A percentile compares a stretch with the other conserved stretches of the same genome.
Conservation (phyloP, 2,888 invertebrate species). For the Smittia aterrima region DNA sequence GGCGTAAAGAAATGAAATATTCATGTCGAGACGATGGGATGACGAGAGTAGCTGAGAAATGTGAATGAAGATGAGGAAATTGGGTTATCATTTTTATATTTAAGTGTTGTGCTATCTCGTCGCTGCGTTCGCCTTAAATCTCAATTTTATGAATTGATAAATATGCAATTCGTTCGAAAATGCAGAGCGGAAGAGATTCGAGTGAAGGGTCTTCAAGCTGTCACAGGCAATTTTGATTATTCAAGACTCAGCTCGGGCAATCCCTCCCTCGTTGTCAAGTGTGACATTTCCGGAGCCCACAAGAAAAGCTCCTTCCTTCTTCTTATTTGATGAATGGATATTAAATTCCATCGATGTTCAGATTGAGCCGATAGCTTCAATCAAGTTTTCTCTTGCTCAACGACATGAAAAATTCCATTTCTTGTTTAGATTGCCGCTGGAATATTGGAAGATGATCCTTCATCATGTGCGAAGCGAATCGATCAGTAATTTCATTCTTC, state of each 20-base stretch:
- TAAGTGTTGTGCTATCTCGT: slow-evolving; percentile 6
- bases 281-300: not conserved
- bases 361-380: slow-evolving; percentile 3
- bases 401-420: not conserved
- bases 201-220: too few species aligned
- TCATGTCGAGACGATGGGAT: slow-evolving; percentile 7
- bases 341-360: not conserved
- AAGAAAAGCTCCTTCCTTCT: not conserved
- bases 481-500: slow-evolving; percentile 11
- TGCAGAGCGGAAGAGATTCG: too few species aligned
- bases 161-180: slow-evolving; percentile 17
- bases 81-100: slow-evolving; percentile 25
- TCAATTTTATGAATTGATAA: slow-evolving; percentile 18
- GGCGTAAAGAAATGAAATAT: not conserved
- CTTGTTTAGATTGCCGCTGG: not conserved
- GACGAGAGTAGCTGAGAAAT: not conserved
- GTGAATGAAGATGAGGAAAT: not conserved
- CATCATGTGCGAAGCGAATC: not conserved
- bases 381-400: not conserved
- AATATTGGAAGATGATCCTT: not conserved
- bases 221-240: not conserved
- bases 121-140: not conserved
- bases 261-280: not conserved
- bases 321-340: not conserved
- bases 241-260: not conserved